Percentiles rank a stretch among this genome's conserved stretches.
These are phyloP conservation scores for Mustelus asterias DNA, from an alignment of 2,113 vertebrate species.

Conservation along the genomic window DNA sequence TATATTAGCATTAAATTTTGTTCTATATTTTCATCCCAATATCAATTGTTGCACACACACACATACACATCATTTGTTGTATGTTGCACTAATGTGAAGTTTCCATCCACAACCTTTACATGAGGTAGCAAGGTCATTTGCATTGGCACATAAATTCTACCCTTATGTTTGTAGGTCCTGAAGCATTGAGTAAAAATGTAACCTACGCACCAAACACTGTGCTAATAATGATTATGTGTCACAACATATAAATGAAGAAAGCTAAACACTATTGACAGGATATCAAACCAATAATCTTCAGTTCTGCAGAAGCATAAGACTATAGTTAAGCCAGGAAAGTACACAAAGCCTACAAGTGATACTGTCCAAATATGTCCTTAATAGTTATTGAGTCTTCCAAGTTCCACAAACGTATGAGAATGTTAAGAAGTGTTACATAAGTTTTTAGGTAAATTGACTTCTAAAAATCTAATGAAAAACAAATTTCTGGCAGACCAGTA, in stretches of 20 bases:
- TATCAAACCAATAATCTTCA: neutral
- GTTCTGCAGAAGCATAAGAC: constrained; percentile 1
- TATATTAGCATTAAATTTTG: neutral
- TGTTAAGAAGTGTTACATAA: neutral
- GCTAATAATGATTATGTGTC: neutral
- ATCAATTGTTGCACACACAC: neutral
- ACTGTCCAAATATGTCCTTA: neutral
- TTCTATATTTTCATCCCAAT: neutral
- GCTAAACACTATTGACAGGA: constrained; percentile 5
- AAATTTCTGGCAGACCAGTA: neutral
- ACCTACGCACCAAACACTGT: neutral
- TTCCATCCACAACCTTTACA: neutral
- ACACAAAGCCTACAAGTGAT: neutral
- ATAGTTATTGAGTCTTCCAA: neutral
- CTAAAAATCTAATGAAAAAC: neutral
- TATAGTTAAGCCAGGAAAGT: neutral
- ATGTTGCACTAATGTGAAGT: neutral
- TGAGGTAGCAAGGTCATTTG: constrained; percentile 30
- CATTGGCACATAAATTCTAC: neutral
- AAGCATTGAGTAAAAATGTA: neutral
- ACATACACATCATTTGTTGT: neutral
- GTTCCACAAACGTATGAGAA: neutral
- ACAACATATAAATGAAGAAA: constrained; percentile 5
- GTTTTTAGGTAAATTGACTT: neutral
- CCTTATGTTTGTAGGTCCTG: neutral